Base-by-base conservation (phyloP, 2,797 vertebrate genomes). In the Sebastes steindachneri region DNA sequence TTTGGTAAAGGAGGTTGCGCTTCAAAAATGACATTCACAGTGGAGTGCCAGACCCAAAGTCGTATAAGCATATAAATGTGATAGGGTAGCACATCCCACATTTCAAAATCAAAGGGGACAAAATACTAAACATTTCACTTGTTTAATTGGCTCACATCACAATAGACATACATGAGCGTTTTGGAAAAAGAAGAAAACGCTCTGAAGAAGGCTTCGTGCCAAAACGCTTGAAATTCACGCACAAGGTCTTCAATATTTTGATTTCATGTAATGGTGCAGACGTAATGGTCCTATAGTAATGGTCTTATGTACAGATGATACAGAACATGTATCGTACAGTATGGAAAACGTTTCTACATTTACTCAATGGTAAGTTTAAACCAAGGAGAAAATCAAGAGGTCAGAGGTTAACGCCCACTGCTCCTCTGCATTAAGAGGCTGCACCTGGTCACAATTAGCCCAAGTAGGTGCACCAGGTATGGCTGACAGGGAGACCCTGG, bases 401-500 rank as follows among this genome's bases (percentile, higher is more conserved):
- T 67, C 26, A 65, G 69, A 7, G 12, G 48, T 68, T 59, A 68
- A 31, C 19, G 25, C 51, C 55, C 19, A n/a, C 29, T 72, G 62
- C 37, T 60, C 29, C 28, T 48, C 12, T 26, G 29, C 41, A 25
- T 26, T 29, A 11, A 35, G 28, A 64, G 29, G 35, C 26, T 73
- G 15, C 21, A 68, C 57, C 23, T 73, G 65, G 37, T 65, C 58
- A 68, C 51, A 58, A 77, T 53, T 53, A 68, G 23, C 55, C 73
- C 26, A 12, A 21, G 75, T 75, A 45, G 15, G 19, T 25, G 55
- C 35, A 55, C 7, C 17, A 9, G 17, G 6, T 21, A 26, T 55
- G 69, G 79, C 45, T 82, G 72, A 79, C 69, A 59, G 81, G 31
- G 12, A 71, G 63, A 59, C 7, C 28, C 23, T 51, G 75, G 54